Conservation (phyloP, 2,797 vertebrate species). For the Astyanax mexicanus region DNA sequence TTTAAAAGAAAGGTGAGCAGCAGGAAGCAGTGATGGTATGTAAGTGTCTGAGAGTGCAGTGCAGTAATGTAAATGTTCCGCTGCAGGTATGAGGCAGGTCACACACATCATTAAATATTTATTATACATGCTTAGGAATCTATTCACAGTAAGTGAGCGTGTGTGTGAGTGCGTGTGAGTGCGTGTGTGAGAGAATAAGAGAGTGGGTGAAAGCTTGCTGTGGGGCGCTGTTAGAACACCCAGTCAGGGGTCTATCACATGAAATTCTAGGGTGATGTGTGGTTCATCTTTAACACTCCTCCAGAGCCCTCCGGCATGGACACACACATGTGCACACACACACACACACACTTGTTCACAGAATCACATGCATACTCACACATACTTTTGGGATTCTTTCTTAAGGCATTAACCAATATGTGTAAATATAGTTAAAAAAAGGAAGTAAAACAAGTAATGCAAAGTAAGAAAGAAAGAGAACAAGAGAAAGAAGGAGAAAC, state of each 20-base stretch:
- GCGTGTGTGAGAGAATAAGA: background rate
- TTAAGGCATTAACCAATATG: slow-evolving; percentile 31
- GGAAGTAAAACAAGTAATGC: slow-evolving; percentile 14
- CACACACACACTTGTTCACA: slow-evolving; percentile 25
- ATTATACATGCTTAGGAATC: slow-evolving; percentile 36
- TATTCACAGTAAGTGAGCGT: slow-evolving; percentile 21
- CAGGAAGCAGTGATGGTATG: background rate
- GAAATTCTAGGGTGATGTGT: slow-evolving; percentile 36
- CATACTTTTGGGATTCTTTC: slow-evolving; percentile 28
- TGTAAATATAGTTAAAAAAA: too few species aligned
- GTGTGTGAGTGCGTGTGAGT: slow-evolving; percentile 15
- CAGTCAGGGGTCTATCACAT: slow-evolving; percentile 53
- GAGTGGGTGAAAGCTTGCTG: slow-evolving; percentile 43
- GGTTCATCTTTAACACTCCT: slow-evolving; percentile 50
- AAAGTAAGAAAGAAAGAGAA: slow-evolving; percentile 5
- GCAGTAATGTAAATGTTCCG: slow-evolving; percentile 21
- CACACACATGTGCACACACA: slow-evolving; percentile 31
- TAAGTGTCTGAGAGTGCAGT: background rate
- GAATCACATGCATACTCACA: background rate
- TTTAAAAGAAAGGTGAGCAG: background rate
- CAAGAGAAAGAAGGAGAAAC: background rate
- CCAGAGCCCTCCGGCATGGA: slow-evolving; percentile 37
- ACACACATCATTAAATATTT: slow-evolving; percentile 47
- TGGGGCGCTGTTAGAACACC: slow-evolving; percentile 48
- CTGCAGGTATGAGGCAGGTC: slow-evolving; percentile 29